A percentile compares a stretch with the other conserved stretches of the same genome.
Evolutionary conservation across 1,140 invertebrate species (phyloP).

Genomic region (Parasteatoda tepidariorum): DNA sequence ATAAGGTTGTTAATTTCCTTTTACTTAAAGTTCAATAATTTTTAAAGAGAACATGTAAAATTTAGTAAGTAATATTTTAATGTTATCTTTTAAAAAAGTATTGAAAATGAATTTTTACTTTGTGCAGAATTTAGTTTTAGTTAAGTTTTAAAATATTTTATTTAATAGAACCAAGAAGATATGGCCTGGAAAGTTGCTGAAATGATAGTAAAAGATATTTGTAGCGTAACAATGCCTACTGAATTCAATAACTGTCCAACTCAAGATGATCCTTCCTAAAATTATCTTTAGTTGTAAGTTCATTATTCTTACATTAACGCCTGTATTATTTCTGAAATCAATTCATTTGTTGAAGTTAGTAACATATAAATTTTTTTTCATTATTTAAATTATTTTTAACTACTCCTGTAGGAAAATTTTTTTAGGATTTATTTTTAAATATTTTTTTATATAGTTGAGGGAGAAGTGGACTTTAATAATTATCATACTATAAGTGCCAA

Average conservation of each 20-base stretch:
- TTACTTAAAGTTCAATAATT: no score
- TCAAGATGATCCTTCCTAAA: not conserved
- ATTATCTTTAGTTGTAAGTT: not conserved
- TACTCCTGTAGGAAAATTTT: not conserved
- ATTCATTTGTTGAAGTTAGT: not conserved
- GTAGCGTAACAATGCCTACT: constrained; percentile 82
- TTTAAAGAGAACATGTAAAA: no score
- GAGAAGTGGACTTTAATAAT: no score
- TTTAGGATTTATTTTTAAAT: not conserved
- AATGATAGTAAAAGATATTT: constrained; percentile 94
- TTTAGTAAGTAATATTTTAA: no score
- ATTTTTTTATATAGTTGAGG: not conserved
- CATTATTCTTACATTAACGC: not conserved
- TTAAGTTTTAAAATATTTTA: no score
- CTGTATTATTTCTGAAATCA: not conserved
- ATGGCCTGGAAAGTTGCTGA: constrained; percentile 94
- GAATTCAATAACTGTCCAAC: constrained; percentile 27
- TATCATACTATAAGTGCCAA: no score
- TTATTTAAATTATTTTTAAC: not conserved
- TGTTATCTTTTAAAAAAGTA: no score
- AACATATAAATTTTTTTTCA: not conserved
- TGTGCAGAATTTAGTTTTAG: no score
- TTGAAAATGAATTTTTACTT: no score
- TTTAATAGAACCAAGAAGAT: constrained; percentile 90
- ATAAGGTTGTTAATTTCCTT: no score